A percentile compares a stretch with the other conserved stretches of the same genome.
Evolutionary conservation across 2,797 vertebrate genomes (phyloP).

Genomic region (Potorous gilbertii): DNA sequence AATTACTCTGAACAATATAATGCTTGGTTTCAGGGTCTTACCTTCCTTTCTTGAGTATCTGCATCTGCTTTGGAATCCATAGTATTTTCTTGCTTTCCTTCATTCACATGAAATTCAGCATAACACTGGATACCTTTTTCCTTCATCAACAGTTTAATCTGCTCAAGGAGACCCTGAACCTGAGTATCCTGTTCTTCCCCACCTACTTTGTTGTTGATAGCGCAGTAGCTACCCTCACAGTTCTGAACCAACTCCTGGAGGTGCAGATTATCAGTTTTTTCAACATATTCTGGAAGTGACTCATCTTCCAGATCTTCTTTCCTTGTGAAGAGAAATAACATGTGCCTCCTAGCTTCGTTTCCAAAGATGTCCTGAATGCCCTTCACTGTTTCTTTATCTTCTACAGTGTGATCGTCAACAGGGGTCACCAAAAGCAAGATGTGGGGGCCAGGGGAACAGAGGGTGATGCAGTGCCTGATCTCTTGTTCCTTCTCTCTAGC

Average conservation of each 20-base stretch:
- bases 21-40: too few species aligned
- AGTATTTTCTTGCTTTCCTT: too few species aligned
- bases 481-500: background rate
- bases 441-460: background rate
- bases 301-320: conserved; percentile 48
- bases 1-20: too few species aligned
- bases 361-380: conserved; percentile 8
- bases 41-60: too few species aligned
- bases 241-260: fast-evolving
- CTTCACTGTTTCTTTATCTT: fast-evolving
- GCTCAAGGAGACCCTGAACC: background rate
- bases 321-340: conserved; percentile 54
- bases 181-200: background rate
- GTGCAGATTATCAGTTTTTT: fast-evolving
- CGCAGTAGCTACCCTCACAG: background rate
- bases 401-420: background rate
- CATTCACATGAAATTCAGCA: too few species aligned
- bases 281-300: background rate
- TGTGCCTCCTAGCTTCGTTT: background rate
- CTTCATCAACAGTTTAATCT: background rate
- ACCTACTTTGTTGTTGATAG: background rate
- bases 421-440: conserved; percentile 59
- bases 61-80: too few species aligned
- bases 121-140: too few species aligned
- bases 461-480: background rate